These are phyloP conservation scores for Epizoanthus stellaris DNA, from an alignment of 92 coral and sea anemone species.

Conservation along the genomic window DNA sequence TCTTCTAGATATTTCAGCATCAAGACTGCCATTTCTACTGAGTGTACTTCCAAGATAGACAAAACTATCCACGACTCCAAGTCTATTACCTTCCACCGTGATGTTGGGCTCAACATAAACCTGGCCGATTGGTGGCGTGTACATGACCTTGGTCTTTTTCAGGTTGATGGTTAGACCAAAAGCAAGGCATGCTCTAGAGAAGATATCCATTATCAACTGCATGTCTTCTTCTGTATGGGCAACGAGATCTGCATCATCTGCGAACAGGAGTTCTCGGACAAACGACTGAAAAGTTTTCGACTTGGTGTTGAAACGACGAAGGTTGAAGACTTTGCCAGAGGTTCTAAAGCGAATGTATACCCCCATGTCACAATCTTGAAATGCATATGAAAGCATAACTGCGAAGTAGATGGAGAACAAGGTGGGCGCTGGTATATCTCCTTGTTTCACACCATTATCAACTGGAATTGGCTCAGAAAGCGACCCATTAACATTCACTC, in stretches of 20 bases:
- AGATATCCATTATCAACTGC: slow-evolving; percentile 32
- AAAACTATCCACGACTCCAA: slow-evolving; percentile 44
- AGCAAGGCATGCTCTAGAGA: slow-evolving; percentile 34
- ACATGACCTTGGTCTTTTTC: slow-evolving; percentile 44
- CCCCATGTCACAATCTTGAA: slow-evolving; percentile 24
- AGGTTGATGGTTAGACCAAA: too few relatives aligned
- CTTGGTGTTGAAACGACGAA: slow-evolving; percentile 8
- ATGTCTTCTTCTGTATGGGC: slow-evolving; percentile 21
- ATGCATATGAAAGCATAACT: slow-evolving; percentile 31
- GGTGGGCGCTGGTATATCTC: slow-evolving; percentile 24
- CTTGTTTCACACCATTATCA: slow-evolving; percentile 46
- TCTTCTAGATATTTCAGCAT: slow-evolving; percentile 23
- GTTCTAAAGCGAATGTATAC: slow-evolving; percentile 29
- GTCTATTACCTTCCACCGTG: slow-evolving; percentile 24
- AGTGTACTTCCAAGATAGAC: slow-evolving; percentile 54
- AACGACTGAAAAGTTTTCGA: slow-evolving; percentile 11
- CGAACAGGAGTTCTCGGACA: slow-evolving; percentile 30
- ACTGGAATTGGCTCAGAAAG: slow-evolving; percentile 14
- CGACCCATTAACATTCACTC: neutral
- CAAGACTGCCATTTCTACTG: too few relatives aligned
- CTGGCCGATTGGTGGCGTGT: slow-evolving; percentile 11
- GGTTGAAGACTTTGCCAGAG: slow-evolving; percentile 40
- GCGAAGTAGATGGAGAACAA: slow-evolving; percentile 37
- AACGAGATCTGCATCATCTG: slow-evolving; percentile 33
- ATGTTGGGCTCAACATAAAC: slow-evolving; percentile 26